Base-by-base conservation (phyloP, 2,888 invertebrate genomes). In the Malachius bipustulatus region DNA sequence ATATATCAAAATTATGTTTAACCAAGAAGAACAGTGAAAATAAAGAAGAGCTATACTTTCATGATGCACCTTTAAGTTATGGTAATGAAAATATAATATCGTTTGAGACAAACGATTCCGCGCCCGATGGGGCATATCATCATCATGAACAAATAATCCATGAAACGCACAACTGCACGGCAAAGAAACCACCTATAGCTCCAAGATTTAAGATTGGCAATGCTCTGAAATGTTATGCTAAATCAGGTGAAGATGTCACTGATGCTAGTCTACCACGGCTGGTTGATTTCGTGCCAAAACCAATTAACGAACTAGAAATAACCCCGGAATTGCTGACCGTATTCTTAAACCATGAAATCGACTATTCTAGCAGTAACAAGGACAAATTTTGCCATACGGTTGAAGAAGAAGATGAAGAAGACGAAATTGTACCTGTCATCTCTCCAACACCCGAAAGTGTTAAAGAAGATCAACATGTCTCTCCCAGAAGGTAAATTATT, bases 201-300 rank as follows among this genome's bases (percentile, higher is more conserved):
- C 64, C 44, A 47, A 60, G 43, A 48, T 62, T 36, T 48, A 60
- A n/a, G n/a, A n/a, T n/a, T n/a, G n/a, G n/a, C n/a, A n/a, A n/a
- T n/a, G 19, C 24, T 32, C 6, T 26, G 19, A 29, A 27, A 38
- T 10, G 34, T 38, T 26, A n/a, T n/a, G n/a, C n/a, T n/a, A n/a
- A n/a, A n/a, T 43, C 40, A 31, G 47, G 47, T 16, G 49, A 49
- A 32, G 45, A 45, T 35, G 47, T 47, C 35, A 47, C 46, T 32
- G 46, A 46, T 10, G 40, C 47, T 12, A 49, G 66, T 45, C 57
- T 80, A 41, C 81, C 80, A 9, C 70, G 81, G 31, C 62, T 81
- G 4, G 79, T 82, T 37, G 78, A 81, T 60, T 74, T 79, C 55
- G 75, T 81, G 14, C 77, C 79, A 6, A 79, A 79, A 54, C 65